Evolutionary conservation across 2,797 vertebrate genomes (phyloP).

Genomic region (Hypotaenidia okinawae): DNA sequence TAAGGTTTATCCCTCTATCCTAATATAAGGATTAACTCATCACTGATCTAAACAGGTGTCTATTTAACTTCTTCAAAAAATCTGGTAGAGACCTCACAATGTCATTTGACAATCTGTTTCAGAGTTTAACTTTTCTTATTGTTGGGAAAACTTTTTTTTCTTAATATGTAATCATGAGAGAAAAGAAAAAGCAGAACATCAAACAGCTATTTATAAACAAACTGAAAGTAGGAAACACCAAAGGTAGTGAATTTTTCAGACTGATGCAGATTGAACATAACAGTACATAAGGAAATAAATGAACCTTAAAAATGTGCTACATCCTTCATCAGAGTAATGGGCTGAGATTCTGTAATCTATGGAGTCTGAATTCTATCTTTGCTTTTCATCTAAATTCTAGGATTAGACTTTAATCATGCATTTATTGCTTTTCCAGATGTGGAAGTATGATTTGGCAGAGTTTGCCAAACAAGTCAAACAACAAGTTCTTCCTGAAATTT

Average conservation of each 20-base stretch:
- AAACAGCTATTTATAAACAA: conserved; percentile 7
- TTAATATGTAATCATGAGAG: rapidly evolving
- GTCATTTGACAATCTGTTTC: neutral
- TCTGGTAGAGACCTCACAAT: neutral
- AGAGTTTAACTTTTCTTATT: neutral
- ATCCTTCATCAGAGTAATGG: conserved; percentile 5
- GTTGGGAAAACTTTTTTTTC: neutral
- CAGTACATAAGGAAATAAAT: conserved; percentile 22
- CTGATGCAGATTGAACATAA: neutral
- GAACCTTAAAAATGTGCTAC: conserved; percentile 21
- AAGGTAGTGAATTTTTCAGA: neutral
- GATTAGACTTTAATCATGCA: neutral
- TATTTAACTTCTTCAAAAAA: neutral
- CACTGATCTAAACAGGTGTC: neutral
- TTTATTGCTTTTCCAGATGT: neutral
- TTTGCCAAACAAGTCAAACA: neutral
- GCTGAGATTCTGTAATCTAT: neutral
- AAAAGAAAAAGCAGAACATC: neutral
- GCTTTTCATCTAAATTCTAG: conserved; percentile 14
- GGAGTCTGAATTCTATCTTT: conserved; percentile 1
- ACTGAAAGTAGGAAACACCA: neutral
- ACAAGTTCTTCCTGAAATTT: neutral
- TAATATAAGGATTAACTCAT: neutral
- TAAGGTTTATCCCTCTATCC: neutral
- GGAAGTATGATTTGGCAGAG: neutral